Conservation (phyloP, 2,888 invertebrate genomes). For the Chamaedrilus cognettii region DNA sequence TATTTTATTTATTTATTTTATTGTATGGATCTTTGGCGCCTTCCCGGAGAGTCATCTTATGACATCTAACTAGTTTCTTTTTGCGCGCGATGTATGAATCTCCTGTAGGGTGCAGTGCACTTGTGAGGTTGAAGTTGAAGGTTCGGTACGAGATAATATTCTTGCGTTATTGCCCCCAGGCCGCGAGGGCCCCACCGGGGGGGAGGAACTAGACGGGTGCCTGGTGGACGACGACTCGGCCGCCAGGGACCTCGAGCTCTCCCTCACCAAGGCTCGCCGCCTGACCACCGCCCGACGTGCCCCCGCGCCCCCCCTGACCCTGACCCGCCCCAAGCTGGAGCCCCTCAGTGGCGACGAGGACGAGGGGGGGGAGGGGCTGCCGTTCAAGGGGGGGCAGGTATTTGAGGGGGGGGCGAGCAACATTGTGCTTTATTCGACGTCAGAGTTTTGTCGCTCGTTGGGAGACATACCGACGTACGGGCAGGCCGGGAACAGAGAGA, state of each 20-base stretch:
- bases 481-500: constrained; percentile 85
- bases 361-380: not conserved
- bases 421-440: constrained; percentile 85
- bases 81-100: no score
- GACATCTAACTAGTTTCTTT: no score
- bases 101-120: no score
- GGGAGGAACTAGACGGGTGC: constrained; percentile 62
- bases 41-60: no score
- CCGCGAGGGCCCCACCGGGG: no score
- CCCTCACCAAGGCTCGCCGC: constrained; percentile 73
- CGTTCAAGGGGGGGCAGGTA: not conserved
- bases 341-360: constrained; percentile 60
- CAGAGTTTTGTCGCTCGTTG: constrained; percentile 94
- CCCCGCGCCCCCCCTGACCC: constrained; percentile 68
- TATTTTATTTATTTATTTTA: no score
- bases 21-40: no score
- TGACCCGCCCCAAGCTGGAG: constrained; percentile 73
- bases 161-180: no score
- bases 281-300: constrained; percentile 74
- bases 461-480: constrained; percentile 96
- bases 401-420: not conserved
- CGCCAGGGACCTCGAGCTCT: constrained; percentile 70
- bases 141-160: no score
- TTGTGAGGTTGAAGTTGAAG: no score
- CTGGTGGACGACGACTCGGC: constrained; percentile 71